These are phyloP conservation scores for Pelagia noctiluca DNA, from an alignment of 30 jellyfish, hydroid and myxozoan genomes.

Conservation along the genomic window DNA sequence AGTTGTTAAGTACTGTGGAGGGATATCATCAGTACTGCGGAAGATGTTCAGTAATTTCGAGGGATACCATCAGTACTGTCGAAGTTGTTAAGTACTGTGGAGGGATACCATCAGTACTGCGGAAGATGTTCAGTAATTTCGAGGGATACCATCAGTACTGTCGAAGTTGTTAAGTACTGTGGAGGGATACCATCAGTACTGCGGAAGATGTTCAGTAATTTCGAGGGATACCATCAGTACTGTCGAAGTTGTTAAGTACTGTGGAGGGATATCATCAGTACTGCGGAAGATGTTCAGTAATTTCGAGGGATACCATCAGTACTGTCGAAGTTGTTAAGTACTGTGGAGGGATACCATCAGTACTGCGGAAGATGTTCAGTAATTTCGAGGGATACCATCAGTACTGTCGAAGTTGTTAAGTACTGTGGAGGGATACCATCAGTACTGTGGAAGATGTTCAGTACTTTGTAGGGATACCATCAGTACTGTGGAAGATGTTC, in stretches of 20 bases:
- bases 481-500: too few relatives aligned
- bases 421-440: not conserved
- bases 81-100: not conserved
- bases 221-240: not conserved
- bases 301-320: not conserved
- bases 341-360: too few relatives aligned
- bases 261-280: too few relatives aligned
- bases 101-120: not conserved
- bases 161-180: too few relatives aligned
- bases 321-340: too few relatives aligned
- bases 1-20: too few relatives aligned
- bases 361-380: too few relatives aligned
- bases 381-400: too few relatives aligned
- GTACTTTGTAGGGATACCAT: not conserved
- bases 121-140: too few relatives aligned
- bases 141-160: not conserved
- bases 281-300: not conserved
- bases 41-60: not conserved
- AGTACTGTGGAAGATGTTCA: not conserved
- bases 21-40: too few relatives aligned
- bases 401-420: not conserved
- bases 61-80: not conserved
- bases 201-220: too few relatives aligned
- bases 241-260: not conserved
- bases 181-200: too few relatives aligned